Evolutionary conservation across 2,888 invertebrate species (phyloP).

Genomic region (Syrphus vitripennis): DNA sequence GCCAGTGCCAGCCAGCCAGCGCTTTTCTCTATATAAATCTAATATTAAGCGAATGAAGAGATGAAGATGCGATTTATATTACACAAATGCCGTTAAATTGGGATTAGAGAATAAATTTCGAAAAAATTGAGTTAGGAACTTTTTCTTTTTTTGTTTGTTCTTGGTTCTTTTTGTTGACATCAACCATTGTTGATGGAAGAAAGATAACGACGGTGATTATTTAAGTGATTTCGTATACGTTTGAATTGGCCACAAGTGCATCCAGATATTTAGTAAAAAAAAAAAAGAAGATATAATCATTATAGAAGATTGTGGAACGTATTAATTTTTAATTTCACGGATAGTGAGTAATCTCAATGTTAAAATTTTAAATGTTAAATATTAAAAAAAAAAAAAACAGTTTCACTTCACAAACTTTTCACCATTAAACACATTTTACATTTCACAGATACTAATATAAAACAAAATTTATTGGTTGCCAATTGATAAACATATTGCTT

Average conservation of each 20-base stretch:
- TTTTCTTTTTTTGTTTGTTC: not conserved
- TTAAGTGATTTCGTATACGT: not conserved
- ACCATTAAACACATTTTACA: too few species aligned
- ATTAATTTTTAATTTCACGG: too few species aligned
- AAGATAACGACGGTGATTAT: not conserved
- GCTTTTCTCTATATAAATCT: not conserved
- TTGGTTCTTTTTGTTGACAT: not conserved
- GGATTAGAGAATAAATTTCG: conserved; percentile 35
- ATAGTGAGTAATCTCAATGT: too few species aligned
- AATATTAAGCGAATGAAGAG: not conserved
- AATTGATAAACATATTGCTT: too few species aligned
- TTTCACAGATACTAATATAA: too few species aligned
- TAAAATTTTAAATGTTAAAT: too few species aligned
- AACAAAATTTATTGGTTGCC: too few species aligned
- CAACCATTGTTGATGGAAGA: not conserved
- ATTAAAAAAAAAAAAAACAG: too few species aligned
- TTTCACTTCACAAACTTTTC: too few species aligned
- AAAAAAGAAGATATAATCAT: too few species aligned
- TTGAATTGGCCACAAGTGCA: not conserved
- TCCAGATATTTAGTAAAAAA: not conserved
- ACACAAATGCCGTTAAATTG: conserved; percentile 50
- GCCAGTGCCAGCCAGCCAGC: too few species aligned
- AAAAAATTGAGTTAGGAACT: conserved; percentile 16
- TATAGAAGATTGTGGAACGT: too few species aligned
- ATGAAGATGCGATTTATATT: conserved; percentile 32